Percentiles rank a stretch among this genome's conserved stretches.
These are phyloP conservation scores for Hydriomena furcata DNA, from an alignment of 2,888 invertebrate species.

Conservation along the genomic window DNA sequence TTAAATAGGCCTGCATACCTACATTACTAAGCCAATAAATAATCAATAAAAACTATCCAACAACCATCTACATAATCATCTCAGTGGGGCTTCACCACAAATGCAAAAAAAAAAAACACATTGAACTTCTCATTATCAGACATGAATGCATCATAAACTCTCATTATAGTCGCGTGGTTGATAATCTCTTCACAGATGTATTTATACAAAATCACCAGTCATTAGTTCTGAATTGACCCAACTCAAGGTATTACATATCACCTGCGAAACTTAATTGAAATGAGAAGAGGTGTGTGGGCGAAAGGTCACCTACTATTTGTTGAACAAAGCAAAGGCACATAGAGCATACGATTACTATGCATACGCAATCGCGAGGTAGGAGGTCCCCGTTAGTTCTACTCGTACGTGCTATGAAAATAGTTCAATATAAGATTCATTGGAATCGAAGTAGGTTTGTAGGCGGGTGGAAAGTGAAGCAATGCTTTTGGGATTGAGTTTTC, in stretches of 20 bases:
- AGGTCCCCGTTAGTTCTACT: conserved; percentile 19
- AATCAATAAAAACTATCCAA: too few relatives aligned
- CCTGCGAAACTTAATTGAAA: conserved; percentile 16
- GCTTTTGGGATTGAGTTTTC: too few relatives aligned
- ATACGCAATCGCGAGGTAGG: conserved; percentile 9
- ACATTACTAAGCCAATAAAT: too few relatives aligned
- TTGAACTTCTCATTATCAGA: too few relatives aligned
- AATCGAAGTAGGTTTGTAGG: not conserved
- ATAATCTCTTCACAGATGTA: too few relatives aligned
- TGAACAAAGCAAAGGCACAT: conserved; percentile 3
- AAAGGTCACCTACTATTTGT: conserved; percentile 13
- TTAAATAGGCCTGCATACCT: too few relatives aligned
- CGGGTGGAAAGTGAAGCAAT: not conserved
- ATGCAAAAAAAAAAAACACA: too few relatives aligned
- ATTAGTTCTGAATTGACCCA: not conserved
- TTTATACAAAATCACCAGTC: too few relatives aligned
- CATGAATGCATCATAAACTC: too few relatives aligned
- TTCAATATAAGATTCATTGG: not conserved
- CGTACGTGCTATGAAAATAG: conserved; percentile 12
- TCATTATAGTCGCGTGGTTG: too few relatives aligned
- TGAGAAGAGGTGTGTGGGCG: conserved; percentile 16
- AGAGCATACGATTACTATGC: conserved; percentile 10
- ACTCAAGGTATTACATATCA: conserved; percentile 3
- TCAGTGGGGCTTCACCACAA: too few relatives aligned
- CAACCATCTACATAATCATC: too few relatives aligned